Percentiles rank a stretch among this genome's conserved stretches.
These are phyloP conservation scores for Drosophila miranda DNA, from an alignment of 1,140 invertebrate species.

Conservation along the genomic window DNA sequence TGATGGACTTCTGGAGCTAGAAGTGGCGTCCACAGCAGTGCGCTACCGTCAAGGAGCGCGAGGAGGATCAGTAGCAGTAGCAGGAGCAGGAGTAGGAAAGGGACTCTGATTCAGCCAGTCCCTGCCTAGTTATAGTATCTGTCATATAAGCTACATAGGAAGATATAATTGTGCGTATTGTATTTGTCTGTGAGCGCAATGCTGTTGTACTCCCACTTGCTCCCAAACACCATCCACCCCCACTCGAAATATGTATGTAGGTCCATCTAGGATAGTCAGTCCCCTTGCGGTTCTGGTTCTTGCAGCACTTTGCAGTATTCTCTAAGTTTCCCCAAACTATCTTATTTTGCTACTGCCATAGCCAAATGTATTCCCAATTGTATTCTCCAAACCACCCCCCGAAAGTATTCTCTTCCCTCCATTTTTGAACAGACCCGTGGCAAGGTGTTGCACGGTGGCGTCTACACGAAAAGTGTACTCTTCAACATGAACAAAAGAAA, in stretches of 20 bases:
- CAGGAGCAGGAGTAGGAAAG: not conserved
- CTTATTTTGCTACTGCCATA: slow-evolving; percentile 72
- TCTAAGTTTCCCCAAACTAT: slow-evolving; percentile 39
- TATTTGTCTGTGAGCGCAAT: slow-evolving; percentile 57
- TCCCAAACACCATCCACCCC: slow-evolving; percentile 17
- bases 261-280: not conserved
- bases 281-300: slow-evolving; percentile 20
- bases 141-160: slow-evolving; percentile 52
- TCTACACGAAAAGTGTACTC: slow-evolving; percentile 32
- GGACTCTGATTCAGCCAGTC: slow-evolving; percentile 5
- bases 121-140: slow-evolving; percentile 43
- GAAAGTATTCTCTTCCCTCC: slow-evolving; percentile 62
- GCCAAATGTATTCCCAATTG: slow-evolving; percentile 48
- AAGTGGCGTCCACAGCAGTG: slow-evolving; percentile 79
- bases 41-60: slow-evolving; percentile 58
- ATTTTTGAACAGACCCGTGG: not conserved
- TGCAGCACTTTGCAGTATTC: slow-evolving; percentile 73
- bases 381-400: slow-evolving; percentile 43
- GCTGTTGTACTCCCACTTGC: slow-evolving; percentile 37
- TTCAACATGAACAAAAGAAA: slow-evolving; percentile 38
- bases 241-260: slow-evolving; percentile 31
- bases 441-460: slow-evolving; percentile 30
- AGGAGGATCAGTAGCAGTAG: slow-evolving; percentile 35
- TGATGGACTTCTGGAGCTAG: slow-evolving; percentile 82
- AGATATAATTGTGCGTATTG: slow-evolving; percentile 29